Base-by-base conservation (phyloP, 2,797 vertebrate genomes). In the Notamacropus eugenii region DNA sequence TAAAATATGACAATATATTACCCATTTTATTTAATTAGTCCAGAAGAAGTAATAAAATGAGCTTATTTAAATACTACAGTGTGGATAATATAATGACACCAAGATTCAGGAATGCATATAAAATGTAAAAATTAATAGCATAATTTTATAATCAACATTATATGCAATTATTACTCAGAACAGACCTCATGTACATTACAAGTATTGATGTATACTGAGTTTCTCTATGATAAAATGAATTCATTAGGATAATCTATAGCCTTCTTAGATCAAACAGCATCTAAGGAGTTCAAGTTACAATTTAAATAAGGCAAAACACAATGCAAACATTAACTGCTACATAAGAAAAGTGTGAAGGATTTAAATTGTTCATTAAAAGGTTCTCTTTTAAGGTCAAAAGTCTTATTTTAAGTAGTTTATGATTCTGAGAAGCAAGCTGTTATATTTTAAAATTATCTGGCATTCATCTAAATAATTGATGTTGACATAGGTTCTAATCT, bases 101-200 rank as follows among this genome's bases (percentile, higher is more conserved):
- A 31, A 56, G 56, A 40, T 24, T 93, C 34, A 96, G 74, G 93
- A 95, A 16, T 95, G 59, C 95, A 94, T 94, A 95, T 95, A 96
- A 94, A 95, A 93, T 92, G 19, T 93, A 74, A 96, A 95, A 93
- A 93, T 95, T 93, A 96, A 96, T 90, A 95, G 54, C 55, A 93
- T 1, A 95, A 59, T 67, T 91, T 97, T 93, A 92, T 96, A 97
- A 90, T 91, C 95, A 96, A 55, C 40, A 92, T 93, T 56, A 4
- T 56, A 92, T 93, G 54, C 50, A 91, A 94, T 93, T 62, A 95
- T 90, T 96, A 94, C 28, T 90, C 62, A 96, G 50, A 91, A 91
- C 19, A 91, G n/a, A 93, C 93, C 95, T 94, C 40, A 97, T 93
- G 93, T 92, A 91, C 50, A 95, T 92, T 96, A 94, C 94, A 96